Percentiles rank a stretch among this genome's conserved stretches.
These are phyloP conservation scores for Eupithecia abbreviata DNA, from an alignment of 2,888 invertebrate genomes.

Conservation along the genomic window DNA sequence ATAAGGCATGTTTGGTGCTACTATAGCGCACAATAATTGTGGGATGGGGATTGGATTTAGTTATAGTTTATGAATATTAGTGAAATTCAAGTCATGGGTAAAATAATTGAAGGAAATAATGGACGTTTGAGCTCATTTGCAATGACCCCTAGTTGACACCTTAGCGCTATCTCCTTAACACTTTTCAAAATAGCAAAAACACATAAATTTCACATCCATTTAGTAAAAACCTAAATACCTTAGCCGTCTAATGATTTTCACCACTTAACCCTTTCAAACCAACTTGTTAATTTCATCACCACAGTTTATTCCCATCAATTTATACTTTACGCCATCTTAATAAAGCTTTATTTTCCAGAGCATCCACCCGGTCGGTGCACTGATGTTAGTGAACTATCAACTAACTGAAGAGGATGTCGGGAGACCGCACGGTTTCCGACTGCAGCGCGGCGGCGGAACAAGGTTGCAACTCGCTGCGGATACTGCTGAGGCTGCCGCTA, in stretches of 20 bases:
- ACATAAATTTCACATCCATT: neutral
- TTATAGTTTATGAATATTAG: neutral
- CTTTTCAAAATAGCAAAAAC: neutral
- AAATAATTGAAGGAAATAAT: neutral
- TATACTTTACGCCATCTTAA: neutral
- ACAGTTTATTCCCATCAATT: neutral
- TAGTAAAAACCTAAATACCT: neutral
- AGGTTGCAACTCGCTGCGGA: slow-evolving; percentile 92
- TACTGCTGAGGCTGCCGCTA: slow-evolving; percentile 87
- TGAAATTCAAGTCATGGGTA: neutral
- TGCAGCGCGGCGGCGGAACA: slow-evolving; percentile 88
- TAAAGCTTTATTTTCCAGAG: slow-evolving; percentile 81
- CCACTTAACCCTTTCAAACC: neutral
- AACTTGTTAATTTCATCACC: neutral
- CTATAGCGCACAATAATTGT: no score
- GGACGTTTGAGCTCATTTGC: neutral
- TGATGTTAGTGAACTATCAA: slow-evolving; percentile 93
- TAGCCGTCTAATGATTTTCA: slow-evolving; percentile 4
- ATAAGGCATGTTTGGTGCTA: neutral
- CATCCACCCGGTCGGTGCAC: slow-evolving; percentile 94
- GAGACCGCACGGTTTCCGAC: slow-evolving; percentile 87
- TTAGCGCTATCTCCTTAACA: neutral
- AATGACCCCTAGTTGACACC: neutral
- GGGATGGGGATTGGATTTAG: no score
- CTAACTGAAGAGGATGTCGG: slow-evolving; percentile 87